Evolutionary conservation across 2,113 vertebrate species (phyloP).

Genomic region (Ciconia maguari): DNA sequence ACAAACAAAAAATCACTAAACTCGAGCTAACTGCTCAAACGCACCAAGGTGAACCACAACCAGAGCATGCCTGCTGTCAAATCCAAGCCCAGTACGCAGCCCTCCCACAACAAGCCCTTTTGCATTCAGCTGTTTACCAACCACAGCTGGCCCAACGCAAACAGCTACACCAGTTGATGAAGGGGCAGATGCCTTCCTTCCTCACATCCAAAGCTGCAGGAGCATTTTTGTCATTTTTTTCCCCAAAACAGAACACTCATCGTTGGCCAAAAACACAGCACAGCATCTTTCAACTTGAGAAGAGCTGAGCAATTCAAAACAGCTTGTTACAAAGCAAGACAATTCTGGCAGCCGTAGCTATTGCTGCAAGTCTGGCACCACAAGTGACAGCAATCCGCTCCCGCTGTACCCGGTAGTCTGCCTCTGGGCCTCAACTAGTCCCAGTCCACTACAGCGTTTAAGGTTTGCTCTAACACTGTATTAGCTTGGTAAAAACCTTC

Average conservation of each 20-base stretch:
- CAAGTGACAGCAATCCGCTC: not conserved
- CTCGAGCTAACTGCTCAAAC: not conserved
- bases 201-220: not conserved
- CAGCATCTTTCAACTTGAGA: not conserved
- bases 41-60: not conserved
- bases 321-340: not conserved
- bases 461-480: not conserved
- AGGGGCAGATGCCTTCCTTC: not conserved
- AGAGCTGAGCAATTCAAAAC: not conserved
- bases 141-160: rapidly evolving
- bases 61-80: rapidly evolving
- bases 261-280: not conserved
- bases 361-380: rapidly evolving
- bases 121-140: not conserved
- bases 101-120: not conserved
- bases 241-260: not conserved
- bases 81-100: not conserved
- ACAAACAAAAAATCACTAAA: not conserved
- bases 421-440: rapidly evolving
- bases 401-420: rapidly evolving
- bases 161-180: not conserved
- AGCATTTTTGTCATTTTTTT: not conserved
- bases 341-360: not conserved
- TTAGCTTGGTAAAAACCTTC: not conserved
- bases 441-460: too few species aligned